Conservation (phyloP, 2,888 invertebrate genomes). For the Troides oblongomaculatus region DNA sequence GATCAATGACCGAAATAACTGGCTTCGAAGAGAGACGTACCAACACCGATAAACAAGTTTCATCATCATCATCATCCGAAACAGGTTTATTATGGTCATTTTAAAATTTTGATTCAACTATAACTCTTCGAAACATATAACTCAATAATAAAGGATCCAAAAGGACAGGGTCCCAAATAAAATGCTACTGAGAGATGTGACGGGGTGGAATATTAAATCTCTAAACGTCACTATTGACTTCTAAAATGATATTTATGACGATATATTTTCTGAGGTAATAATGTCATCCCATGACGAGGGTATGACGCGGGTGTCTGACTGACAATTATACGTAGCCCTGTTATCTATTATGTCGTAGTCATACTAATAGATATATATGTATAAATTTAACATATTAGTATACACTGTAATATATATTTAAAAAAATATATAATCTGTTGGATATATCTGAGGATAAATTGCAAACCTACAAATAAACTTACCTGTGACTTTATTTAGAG, state of each 20-base stretch:
- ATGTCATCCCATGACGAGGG: slow-evolving; percentile 53
- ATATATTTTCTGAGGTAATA: slow-evolving; percentile 30
- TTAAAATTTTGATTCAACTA: neutral
- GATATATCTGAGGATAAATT: too few species aligned
- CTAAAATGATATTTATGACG: slow-evolving; percentile 26
- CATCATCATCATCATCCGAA: too few species aligned
- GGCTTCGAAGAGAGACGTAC: too few species aligned
- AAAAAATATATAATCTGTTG: too few species aligned
- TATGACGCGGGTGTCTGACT: slow-evolving; percentile 60
- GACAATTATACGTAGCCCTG: slow-evolving; percentile 53
- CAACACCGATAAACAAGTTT: too few species aligned
- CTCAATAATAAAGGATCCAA: neutral
- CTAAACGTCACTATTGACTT: slow-evolving; percentile 29
- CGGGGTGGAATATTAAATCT: slow-evolving; percentile 25
- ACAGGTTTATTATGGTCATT: neutral
- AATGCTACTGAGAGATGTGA: neutral
- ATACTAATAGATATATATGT: neutral
- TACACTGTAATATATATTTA: neutral
- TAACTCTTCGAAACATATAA: neutral
- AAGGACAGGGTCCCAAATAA: neutral
- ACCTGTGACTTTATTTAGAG: too few species aligned
- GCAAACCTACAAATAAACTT: too few species aligned
- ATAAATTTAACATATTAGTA: neutral
- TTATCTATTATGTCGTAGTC: slow-evolving; percentile 12
- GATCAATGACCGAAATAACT: too few species aligned